Evolutionary conservation across 2,888 invertebrate genomes (phyloP).

Genomic region (Ecdyonurus torrentis): DNA sequence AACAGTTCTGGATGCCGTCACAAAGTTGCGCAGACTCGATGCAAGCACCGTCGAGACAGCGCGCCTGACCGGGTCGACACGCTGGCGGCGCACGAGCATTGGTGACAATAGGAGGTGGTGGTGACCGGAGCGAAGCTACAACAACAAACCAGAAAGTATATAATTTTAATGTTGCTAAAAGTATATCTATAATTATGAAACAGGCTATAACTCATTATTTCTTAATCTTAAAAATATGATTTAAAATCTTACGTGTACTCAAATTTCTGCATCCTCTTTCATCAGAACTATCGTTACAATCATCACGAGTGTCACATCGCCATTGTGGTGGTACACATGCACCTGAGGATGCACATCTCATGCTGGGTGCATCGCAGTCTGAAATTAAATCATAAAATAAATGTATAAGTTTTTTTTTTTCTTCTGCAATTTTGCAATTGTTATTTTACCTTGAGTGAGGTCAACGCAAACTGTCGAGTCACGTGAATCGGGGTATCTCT

Average conservation of each 20-base stretch:
- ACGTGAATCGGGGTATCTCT: slow-evolving; percentile 35
- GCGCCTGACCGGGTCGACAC: slow-evolving; percentile 35
- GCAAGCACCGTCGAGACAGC: slow-evolving; percentile 45
- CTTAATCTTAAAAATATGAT: too few relatives aligned
- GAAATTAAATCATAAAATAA: background rate
- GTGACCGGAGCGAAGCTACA: background rate
- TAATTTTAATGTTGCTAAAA: too few relatives aligned
- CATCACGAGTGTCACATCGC: slow-evolving; percentile 41
- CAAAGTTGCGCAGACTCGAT: slow-evolving; percentile 44
- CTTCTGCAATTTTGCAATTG: too few relatives aligned
- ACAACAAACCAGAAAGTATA: too few relatives aligned
- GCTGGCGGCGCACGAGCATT: slow-evolving; percentile 28
- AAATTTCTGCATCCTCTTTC: slow-evolving; percentile 17
- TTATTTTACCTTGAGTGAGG: slow-evolving; percentile 26
- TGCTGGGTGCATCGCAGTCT: background rate
- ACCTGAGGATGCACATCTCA: slow-evolving; percentile 27
- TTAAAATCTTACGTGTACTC: background rate
- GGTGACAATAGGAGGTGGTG: background rate
- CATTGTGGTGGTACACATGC: slow-evolving; percentile 23
- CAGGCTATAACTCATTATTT: too few relatives aligned
- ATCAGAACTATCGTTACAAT: slow-evolving; percentile 44
- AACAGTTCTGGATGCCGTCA: slow-evolving; percentile 41
- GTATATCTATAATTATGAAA: too few relatives aligned
- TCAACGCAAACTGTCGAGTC: slow-evolving; percentile 35
- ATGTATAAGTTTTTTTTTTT: too few relatives aligned